Evolutionary conservation across 2,888 invertebrate species (phyloP).

Genomic region (Temnothorax unifasciatus): DNA sequence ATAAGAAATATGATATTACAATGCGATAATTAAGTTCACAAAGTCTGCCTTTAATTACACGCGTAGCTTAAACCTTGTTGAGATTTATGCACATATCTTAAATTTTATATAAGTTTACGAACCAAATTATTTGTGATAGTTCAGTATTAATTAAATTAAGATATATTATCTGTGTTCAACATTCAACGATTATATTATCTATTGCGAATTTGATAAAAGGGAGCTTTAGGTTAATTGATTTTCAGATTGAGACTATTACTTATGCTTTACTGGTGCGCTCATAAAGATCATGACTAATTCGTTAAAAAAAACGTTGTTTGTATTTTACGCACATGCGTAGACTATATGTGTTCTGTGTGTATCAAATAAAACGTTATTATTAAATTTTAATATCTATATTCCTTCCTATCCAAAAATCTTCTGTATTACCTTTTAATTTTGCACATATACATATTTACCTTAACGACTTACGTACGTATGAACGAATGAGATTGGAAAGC

Average conservation of each 20-base stretch:
- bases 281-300: not conserved
- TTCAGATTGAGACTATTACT: not conserved
- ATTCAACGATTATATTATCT: not conserved
- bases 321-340: not conserved
- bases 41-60: not conserved
- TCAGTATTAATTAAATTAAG: constrained; percentile 39
- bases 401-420: not conserved
- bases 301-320: not conserved
- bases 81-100: not conserved
- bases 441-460: not conserved
- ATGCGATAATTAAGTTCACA: constrained; percentile 13
- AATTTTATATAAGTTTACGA: not conserved
- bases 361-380: constrained; percentile 32
- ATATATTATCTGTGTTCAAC: no score
- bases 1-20: not conserved
- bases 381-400: constrained; percentile 22
- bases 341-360: not conserved
- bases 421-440: not conserved
- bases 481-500: constrained; percentile 18
- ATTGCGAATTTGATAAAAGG: not conserved
- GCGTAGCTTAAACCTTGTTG: not conserved
- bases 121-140: constrained; percentile 9
- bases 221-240: not conserved
- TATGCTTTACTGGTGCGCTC: not conserved
- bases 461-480: not conserved